A percentile compares a stretch with the other conserved stretches of the same genome.
phyloP scores from a whole-genome alignment of 2,113 vertebrate species.

The Arenaria interpres region DNA sequence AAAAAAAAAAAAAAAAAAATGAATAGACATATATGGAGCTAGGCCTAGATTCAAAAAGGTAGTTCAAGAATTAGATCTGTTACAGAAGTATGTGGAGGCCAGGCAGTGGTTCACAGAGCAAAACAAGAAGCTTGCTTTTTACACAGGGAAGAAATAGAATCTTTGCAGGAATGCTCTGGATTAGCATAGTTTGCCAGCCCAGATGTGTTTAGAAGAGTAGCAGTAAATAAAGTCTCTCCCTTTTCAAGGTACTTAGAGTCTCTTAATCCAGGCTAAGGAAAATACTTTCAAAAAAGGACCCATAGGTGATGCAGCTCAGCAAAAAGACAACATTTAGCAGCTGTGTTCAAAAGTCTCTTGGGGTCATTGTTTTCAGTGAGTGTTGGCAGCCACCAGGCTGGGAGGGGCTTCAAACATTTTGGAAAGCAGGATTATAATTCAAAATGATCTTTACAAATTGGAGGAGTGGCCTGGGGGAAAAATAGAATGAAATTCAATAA shows the following conservation, averaged over 20 bases:
- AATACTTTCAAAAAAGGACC: not conserved
- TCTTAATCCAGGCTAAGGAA: not conserved
- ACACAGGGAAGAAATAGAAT: not conserved
- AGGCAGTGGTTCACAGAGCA: not conserved
- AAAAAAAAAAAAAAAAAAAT: not conserved
- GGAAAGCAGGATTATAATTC: not conserved
- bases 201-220: not conserved
- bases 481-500: not conserved
- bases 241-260: not conserved
- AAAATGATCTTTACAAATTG: conserved; percentile 6
- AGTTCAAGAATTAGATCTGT: not conserved
- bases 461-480: not conserved
- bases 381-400: not conserved
- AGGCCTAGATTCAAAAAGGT: not conserved
- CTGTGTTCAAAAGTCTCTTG: not conserved
- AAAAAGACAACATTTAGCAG: not conserved
- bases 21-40: not conserved
- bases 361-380: not conserved
- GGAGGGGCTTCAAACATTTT: not conserved
- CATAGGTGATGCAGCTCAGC: not conserved
- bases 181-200: not conserved
- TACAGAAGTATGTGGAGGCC: not conserved
- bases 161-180: not conserved
- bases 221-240: not conserved
- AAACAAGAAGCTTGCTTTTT: not conserved